phyloP scores from a whole-genome alignment of 2,113 vertebrate species.

The Corythaixoides concolor region DNA sequence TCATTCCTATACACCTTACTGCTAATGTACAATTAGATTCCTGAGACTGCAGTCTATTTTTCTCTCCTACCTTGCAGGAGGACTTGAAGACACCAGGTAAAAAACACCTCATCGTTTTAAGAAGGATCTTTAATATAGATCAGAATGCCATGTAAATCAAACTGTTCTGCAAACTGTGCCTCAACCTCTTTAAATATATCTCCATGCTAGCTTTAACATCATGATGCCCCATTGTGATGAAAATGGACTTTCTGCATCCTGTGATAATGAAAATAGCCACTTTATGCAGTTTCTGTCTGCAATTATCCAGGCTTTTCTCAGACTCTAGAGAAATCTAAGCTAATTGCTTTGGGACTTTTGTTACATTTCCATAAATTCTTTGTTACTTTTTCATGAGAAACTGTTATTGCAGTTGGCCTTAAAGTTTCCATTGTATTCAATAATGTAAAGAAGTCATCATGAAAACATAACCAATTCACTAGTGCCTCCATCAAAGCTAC shows the following conservation, averaged over 20 bases:
- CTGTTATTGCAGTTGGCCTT: constrained; percentile 77
- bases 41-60: constrained; percentile 36
- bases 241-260: constrained; percentile 78
- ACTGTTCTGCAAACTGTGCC: constrained; percentile 61
- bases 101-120: neutral
- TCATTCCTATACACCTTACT: constrained; percentile 52
- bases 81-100: constrained; percentile 41
- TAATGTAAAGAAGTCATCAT: constrained; percentile 78
- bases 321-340: constrained; percentile 81
- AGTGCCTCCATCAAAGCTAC: constrained; percentile 30
- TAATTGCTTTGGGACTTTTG: constrained; percentile 84
- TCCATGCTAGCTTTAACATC: constrained; percentile 74
- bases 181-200: constrained; percentile 68
- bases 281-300: constrained; percentile 77
- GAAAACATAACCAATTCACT: constrained; percentile 61
- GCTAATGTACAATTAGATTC: constrained; percentile 56
- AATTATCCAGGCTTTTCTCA: constrained; percentile 80
- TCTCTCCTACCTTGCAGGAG: neutral
- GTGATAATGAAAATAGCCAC: constrained; percentile 80
- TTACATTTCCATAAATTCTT: constrained; percentile 84
- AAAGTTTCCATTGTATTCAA: constrained; percentile 79
- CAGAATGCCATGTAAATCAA: constrained; percentile 66
- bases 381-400: constrained; percentile 85
- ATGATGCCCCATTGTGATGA: constrained; percentile 79
- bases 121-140: constrained; percentile 45